A percentile compares a stretch with the other conserved stretches of the same genome.
Conservation (phyloP, 23 tunicate genomes). For the Oikopleura vanhoeffeni region DNA sequence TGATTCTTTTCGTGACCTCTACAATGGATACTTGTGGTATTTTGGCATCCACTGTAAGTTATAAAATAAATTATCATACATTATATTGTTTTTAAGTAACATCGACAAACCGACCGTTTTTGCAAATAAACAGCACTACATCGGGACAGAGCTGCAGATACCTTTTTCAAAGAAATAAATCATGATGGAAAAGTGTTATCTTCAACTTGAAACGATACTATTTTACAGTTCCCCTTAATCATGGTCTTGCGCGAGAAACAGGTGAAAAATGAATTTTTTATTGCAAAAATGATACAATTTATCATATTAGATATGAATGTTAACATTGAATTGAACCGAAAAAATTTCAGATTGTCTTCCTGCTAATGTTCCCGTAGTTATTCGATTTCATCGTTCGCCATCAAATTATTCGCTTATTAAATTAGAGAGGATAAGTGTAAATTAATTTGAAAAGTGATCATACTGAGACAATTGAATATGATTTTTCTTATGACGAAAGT, state of each 20-base stretch:
- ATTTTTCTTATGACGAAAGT: not conserved
- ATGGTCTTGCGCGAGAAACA: no score
- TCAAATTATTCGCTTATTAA: not conserved
- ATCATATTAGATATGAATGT: no score
- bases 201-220: not conserved
- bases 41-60: no score
- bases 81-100: no score
- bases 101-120: no score
- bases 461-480: not conserved
- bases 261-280: no score
- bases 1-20: not conserved
- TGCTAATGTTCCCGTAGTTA: not conserved
- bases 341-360: not conserved
- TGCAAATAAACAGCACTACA: no score
- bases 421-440: not conserved
- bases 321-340: no score
- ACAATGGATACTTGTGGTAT: not conserved
- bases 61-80: no score
- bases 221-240: not conserved
- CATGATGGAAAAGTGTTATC: not conserved
- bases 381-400: not conserved
- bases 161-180: not conserved
- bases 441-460: not conserved
- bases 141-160: no score
- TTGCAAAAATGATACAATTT: no score